Percentiles rank a stretch among this genome's conserved stretches.
Evolutionary conservation across 2,888 invertebrate species (phyloP).

Genomic region (Agrypnus murinus): DNA sequence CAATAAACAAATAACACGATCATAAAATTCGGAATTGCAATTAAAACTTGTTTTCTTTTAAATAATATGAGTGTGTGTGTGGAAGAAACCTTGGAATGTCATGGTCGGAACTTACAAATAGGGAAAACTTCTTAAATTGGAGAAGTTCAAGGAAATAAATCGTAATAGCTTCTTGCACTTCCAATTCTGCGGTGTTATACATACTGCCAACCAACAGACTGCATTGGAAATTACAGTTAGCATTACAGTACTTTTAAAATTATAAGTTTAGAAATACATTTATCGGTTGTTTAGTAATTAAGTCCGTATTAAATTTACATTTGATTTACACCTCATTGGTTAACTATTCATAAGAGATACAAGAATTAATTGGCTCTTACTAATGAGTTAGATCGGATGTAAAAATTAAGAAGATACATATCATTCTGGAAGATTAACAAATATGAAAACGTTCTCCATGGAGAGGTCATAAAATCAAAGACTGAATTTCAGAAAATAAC

Average conservation of each 20-base stretch:
- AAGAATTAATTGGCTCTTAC: no score
- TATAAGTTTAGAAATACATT: background rate
- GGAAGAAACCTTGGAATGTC: slow-evolving; percentile 6
- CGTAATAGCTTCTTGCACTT: slow-evolving; percentile 1
- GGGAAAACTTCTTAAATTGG: slow-evolving; percentile 15
- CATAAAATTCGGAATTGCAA: no score
- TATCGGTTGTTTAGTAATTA: background rate
- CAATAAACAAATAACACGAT: background rate
- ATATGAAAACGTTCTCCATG: no score
- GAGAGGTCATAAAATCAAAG: no score
- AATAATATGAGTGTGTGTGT: no score
- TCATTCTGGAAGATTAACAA: no score
- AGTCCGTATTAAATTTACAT: background rate
- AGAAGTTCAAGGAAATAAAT: slow-evolving; percentile 30
- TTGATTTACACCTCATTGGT: background rate
- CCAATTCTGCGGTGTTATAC: no score
- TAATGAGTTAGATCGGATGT: no score
- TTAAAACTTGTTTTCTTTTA: no score
- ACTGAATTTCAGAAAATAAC: no score
- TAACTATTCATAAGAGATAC: no score
- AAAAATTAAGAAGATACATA: no score
- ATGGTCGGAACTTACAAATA: slow-evolving; percentile 1
- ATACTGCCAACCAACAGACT: background rate
- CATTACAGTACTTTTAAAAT: slow-evolving; percentile 3
- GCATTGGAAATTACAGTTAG: background rate